These are phyloP conservation scores for Chrysina gloriosa DNA, from an alignment of 2,888 invertebrate species.

Conservation along the genomic window DNA sequence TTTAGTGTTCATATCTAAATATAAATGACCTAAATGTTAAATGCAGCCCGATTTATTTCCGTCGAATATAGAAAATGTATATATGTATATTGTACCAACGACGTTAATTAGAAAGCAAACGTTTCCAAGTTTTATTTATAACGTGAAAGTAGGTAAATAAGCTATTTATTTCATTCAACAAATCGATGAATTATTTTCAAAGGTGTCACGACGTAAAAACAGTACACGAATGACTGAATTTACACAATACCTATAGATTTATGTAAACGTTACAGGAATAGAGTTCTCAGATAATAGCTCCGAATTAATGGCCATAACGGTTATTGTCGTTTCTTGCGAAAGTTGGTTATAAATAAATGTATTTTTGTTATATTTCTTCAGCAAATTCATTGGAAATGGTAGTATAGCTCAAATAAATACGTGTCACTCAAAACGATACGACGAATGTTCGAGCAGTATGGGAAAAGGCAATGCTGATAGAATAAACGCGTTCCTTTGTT, in stretches of 20 bases:
- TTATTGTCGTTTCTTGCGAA: background rate
- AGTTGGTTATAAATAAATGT: background rate
- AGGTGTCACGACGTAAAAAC: background rate
- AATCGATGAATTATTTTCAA: constrained; percentile 16
- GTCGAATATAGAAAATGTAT: constrained; percentile 26
- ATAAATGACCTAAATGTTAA: constrained; percentile 37
- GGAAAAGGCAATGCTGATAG: too few species aligned
- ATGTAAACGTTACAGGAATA: constrained; percentile 1
- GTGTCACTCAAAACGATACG: background rate
- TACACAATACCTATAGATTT: background rate
- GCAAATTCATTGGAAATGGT: background rate
- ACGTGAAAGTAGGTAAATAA: constrained; percentile 23
- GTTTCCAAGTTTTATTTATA: constrained; percentile 25
- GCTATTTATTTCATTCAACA: constrained; percentile 23
- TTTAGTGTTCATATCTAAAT: constrained; percentile 31
- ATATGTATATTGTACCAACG: constrained; percentile 9
- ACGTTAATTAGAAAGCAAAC: constrained; percentile 32
- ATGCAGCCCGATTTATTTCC: constrained; percentile 32
- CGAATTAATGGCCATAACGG: background rate
- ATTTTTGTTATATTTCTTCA: constrained; percentile 1
- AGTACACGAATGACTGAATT: constrained; percentile 1
- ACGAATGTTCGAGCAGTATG: too few species aligned
- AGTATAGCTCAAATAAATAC: background rate
- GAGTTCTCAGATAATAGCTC: constrained; percentile 1
- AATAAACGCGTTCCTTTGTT: too few species aligned